Evolutionary conservation across 2,113 vertebrate species (phyloP).

Genomic region (Festucalex cinctus): DNA sequence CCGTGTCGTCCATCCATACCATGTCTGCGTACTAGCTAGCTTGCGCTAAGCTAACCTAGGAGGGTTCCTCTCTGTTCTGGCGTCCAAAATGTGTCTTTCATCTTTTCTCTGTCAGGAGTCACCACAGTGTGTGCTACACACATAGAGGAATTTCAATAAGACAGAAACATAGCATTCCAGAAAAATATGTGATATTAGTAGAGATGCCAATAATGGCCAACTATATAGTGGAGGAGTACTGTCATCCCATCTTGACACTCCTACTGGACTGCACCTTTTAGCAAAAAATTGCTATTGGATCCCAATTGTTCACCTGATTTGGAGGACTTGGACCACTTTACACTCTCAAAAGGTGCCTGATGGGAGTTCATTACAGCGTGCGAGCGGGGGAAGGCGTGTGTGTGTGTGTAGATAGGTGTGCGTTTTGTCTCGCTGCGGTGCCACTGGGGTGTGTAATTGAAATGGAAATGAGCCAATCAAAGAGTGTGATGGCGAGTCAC

Average conservation of each 20-base stretch:
- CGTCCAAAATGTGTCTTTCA: not conserved
- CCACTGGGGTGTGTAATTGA: slow-evolving; percentile 88
- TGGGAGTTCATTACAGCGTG: slow-evolving; percentile 72
- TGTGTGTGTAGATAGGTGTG: slow-evolving; percentile 18
- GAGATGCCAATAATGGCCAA: not conserved
- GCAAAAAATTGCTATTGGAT: slow-evolving; percentile 21
- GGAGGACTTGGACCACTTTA: slow-evolving; percentile 28
- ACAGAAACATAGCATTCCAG: not conserved
- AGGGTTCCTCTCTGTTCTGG: no score
- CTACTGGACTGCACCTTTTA: slow-evolving; percentile 14
- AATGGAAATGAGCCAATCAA: slow-evolving; percentile 84
- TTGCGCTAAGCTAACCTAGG: no score
- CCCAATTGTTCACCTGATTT: slow-evolving; percentile 40
- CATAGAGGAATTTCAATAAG: not conserved
- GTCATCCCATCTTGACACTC: not conserved
- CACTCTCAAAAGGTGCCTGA: slow-evolving; percentile 65
- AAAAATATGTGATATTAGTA: not conserved
- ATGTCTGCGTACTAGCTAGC: no score
- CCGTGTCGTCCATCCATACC: no score
- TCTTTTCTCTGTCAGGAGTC: no score
- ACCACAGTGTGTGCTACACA: not conserved
- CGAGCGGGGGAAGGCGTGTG: not conserved
- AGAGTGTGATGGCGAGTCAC: slow-evolving; percentile 70
- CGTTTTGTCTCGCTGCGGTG: slow-evolving; percentile 61
- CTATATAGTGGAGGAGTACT: not conserved